Evolutionary conservation across 2,797 vertebrate species (phyloP), one percentile per base, ranked within the genome.

Genomic region (Sylvilagus floridanus): DNA sequence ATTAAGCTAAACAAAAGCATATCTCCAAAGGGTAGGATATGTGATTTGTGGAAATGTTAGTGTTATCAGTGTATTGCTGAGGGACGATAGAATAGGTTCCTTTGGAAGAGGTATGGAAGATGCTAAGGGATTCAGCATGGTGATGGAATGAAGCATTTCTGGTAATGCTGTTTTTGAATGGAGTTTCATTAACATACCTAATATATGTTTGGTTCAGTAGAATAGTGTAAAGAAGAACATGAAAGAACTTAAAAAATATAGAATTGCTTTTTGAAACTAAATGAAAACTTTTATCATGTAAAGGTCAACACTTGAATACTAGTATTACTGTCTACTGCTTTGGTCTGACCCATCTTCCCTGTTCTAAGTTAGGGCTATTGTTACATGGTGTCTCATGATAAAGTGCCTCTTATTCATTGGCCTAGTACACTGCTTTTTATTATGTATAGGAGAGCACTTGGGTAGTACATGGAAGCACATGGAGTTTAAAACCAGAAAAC

Each of bases 211-310:
- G 71, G 14, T 79, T 91, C 22, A 82, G n/a, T 75, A 72, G n/a
- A 47, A 14, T 76, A 63, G 13, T 84, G 19, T 78, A 69, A 78
- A 76, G 73, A 91, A 92, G 42, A 89, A 84, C 14, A 93, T 26
- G 72, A 50, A 66, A 93, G 17, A 50, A 81, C 22, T 54, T 63
- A 30, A 72, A 75, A 7, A 30, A 12, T 95, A 52, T 52, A 85
- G 79, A 92, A 37, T 78, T 79, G 7, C 2, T 42, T 78, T 95
- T 96, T 79, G 66, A 95, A 93, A 77, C 7, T 73, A 26, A 68
- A 4, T 75, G n/a, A 90, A 65, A 91, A 69, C 35, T 60, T 72
- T 94, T 54, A 37, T 81, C 8, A 65, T 73, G 77, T 87, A 57
- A 93, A 66, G 35, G 60, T 90, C 24, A 83, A 2, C 72, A 75